phyloP scores from a whole-genome alignment of 2,888 invertebrate genomes.

The Sinotaia quadrata region DNA sequence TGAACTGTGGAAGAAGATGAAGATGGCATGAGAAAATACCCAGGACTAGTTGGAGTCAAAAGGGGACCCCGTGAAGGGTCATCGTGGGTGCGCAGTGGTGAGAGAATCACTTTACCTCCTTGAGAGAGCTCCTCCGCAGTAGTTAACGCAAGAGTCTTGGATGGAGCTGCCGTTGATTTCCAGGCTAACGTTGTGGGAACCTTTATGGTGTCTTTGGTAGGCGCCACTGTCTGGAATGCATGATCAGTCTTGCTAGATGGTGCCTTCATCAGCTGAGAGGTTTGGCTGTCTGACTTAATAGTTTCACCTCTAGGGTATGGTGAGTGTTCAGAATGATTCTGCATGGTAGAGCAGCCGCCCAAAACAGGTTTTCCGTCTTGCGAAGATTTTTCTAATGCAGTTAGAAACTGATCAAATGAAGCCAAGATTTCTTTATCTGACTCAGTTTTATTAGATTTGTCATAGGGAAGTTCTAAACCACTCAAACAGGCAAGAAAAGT shows the following conservation, averaged over 20 bases:
- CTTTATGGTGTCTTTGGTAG: background rate
- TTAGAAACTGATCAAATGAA: constrained; percentile 39
- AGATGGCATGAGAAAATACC: constrained; percentile 11
- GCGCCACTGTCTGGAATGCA: background rate
- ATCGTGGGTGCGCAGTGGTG: constrained; percentile 7
- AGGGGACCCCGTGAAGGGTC: constrained; percentile 9
- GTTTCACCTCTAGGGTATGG: too few relatives aligned
- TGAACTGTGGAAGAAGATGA: constrained; percentile 17
- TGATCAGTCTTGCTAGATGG: too few relatives aligned
- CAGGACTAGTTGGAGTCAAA: constrained; percentile 21
- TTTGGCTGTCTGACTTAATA: too few relatives aligned
- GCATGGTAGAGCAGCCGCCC: too few relatives aligned
- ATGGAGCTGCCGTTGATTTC: background rate
- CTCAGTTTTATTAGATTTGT: constrained; percentile 37
- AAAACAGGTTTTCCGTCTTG: too few relatives aligned
- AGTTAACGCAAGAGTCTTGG: constrained; percentile 7
- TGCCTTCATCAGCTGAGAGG: too few relatives aligned
- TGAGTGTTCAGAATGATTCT: too few relatives aligned
- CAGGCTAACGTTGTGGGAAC: background rate
- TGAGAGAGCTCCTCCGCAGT: constrained; percentile 11
- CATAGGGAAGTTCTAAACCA: constrained; percentile 52
- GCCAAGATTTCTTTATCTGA: constrained; percentile 51
- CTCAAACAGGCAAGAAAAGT: constrained; percentile 60
- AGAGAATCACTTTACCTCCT: constrained; percentile 20
- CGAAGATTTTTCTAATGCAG: too few relatives aligned